These are phyloP conservation scores for Drosophila littoralis DNA, from an alignment of 1,140 invertebrate genomes.

Conservation along the genomic window DNA sequence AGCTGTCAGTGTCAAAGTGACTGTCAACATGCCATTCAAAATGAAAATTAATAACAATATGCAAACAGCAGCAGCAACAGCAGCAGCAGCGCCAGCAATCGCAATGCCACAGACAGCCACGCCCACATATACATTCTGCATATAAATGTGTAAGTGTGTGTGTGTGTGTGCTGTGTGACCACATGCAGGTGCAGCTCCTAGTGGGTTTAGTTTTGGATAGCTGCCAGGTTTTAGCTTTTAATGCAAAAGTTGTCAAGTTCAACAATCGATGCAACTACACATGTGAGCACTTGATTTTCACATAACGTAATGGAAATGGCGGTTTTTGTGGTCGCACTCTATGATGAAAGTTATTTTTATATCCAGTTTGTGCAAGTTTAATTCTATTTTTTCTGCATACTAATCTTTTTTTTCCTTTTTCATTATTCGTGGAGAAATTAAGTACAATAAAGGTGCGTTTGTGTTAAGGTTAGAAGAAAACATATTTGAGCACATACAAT, in stretches of 20 bases:
- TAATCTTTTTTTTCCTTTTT: too few relatives aligned
- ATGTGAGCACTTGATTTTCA: conserved; percentile 27
- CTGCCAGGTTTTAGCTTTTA: conserved; percentile 36
- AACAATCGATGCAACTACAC: conserved; percentile 43
- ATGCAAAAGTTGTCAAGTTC: conserved; percentile 46
- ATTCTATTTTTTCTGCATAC: neutral
- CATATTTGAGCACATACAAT: too few relatives aligned
- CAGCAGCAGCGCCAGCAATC: conserved; percentile 32
- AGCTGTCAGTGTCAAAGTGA: conserved; percentile 74
- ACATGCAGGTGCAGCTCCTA: conserved; percentile 50
- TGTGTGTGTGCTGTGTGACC: conserved; percentile 31
- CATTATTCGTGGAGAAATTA: too few relatives aligned
- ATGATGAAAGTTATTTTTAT: neutral
- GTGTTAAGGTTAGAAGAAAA: too few relatives aligned
- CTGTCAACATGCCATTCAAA: conserved; percentile 76
- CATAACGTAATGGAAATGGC: conserved; percentile 13
- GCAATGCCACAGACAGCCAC: conserved; percentile 32
- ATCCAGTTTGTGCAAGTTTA: neutral
- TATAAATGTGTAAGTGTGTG: conserved; percentile 4
- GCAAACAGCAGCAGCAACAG: conserved; percentile 58
- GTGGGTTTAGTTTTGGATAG: conserved; percentile 35
- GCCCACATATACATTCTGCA: conserved; percentile 20
- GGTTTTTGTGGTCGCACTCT: conserved; percentile 6
- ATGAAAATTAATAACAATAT: conserved; percentile 76
- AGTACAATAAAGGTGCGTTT: too few relatives aligned